Conservation (phyloP, 2,797 vertebrate genomes). For the Hylomyscus alleni region DNA sequence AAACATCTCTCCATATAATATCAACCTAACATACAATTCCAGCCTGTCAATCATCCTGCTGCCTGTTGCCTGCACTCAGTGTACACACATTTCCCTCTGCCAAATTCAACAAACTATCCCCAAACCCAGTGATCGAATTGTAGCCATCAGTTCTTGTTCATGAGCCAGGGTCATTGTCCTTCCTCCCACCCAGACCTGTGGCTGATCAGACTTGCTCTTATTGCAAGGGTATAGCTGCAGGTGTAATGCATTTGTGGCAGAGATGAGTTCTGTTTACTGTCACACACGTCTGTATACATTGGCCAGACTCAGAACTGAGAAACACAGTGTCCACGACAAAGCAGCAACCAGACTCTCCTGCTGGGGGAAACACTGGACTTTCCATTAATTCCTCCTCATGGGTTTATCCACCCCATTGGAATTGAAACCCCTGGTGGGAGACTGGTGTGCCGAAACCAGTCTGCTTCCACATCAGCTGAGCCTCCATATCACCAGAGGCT, state of each 20-base stretch:
- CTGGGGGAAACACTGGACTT: neutral
- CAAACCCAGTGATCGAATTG: neutral
- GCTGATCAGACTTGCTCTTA: neutral
- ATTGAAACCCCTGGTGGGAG: neutral
- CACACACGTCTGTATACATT: fast-evolving
- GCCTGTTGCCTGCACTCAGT: too few relatives aligned
- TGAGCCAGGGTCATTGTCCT: neutral
- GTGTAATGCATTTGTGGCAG: neutral
- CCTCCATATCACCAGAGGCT: too few relatives aligned
- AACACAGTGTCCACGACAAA: neutral
- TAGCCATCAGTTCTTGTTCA: fast-evolving
- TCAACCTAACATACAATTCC: too few relatives aligned
- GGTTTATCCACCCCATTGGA: neutral
- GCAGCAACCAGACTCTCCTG: neutral
- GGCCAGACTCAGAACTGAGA: neutral
- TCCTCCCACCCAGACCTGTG: neutral
- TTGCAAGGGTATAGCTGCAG: neutral
- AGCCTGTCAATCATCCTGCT: fast-evolving
- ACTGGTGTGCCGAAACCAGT: neutral
- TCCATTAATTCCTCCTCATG: neutral
- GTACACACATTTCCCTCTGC: neutral
- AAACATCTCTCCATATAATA: neutral
- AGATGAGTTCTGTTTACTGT: neutral
- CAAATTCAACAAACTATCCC: neutral
- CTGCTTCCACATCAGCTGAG: neutral